Conservation (phyloP, 1,140 invertebrate species). For the Orussus abietinus region DNA sequence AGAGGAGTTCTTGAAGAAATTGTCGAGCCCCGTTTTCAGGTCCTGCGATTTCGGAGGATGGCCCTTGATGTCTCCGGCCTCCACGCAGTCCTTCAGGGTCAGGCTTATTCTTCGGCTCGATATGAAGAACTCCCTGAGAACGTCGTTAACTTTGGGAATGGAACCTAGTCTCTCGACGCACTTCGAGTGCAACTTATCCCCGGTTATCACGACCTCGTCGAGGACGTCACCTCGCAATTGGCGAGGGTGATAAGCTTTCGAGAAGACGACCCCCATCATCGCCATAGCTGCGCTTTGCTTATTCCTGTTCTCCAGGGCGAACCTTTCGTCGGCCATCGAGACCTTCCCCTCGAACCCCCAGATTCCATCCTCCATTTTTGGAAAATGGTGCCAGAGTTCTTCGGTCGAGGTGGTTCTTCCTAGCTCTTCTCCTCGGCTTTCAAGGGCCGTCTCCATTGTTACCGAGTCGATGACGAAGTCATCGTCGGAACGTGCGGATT, state of each 20-base stretch:
- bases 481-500: slow-evolving; percentile 3
- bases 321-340: slow-evolving; percentile 20
- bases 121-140: slow-evolving; percentile 41
- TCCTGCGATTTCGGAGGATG: slow-evolving; percentile 25
- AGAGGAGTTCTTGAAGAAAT: slow-evolving; percentile 30
- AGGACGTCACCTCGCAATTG: slow-evolving; percentile 31
- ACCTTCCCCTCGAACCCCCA: slow-evolving; percentile 33
- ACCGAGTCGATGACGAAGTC: slow-evolving; percentile 32
- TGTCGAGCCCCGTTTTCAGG: slow-evolving; percentile 25
- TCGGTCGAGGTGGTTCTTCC: slow-evolving; percentile 23
- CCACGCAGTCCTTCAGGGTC: slow-evolving; percentile 38
- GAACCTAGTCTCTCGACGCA: slow-evolving; percentile 22
- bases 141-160: slow-evolving; percentile 26
- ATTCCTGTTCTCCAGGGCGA: slow-evolving; percentile 22
- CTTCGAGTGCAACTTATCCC: slow-evolving; percentile 38
- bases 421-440: slow-evolving; percentile 21
- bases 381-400: slow-evolving; percentile 35
- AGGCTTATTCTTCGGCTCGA: slow-evolving; percentile 36
- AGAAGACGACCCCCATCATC: slow-evolving; percentile 37
- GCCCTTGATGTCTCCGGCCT: slow-evolving; percentile 30
- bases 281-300: slow-evolving; percentile 35
- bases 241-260: slow-evolving; percentile 37
- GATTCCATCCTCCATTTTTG: slow-evolving; percentile 27
- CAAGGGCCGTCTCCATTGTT: slow-evolving; percentile 28
- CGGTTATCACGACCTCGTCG: slow-evolving; percentile 36